Evolutionary conservation across 23 tunicate genomes (phyloP).

Genomic region (Ciona savignyi): DNA sequence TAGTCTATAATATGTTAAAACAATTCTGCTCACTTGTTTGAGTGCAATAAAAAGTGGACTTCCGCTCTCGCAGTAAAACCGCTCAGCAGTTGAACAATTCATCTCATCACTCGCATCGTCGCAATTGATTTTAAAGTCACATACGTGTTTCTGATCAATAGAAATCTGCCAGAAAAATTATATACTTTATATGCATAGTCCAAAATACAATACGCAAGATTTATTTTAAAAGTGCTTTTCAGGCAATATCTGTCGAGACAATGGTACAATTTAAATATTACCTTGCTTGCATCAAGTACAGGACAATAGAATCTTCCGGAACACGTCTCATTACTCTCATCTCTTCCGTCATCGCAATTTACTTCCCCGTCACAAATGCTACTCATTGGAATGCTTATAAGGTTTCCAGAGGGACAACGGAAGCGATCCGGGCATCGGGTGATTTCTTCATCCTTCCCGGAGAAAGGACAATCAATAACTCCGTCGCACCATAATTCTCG

Average conservation of each 20-base stretch:
- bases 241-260: too few relatives aligned
- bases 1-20: too few relatives aligned
- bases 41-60: conserved; percentile 23
- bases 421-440: conserved; percentile 50
- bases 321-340: conserved; percentile 49
- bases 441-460: conserved; percentile 36
- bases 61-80: conserved; percentile 49
- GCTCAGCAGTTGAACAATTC: conserved; percentile 43
- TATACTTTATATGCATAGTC: too few relatives aligned
- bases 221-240: too few relatives aligned
- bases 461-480: conserved; percentile 39
- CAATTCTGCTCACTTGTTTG: background rate
- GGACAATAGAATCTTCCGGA: conserved; percentile 44
- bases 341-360: conserved; percentile 46
- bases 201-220: too few relatives aligned
- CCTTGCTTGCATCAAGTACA: conserved; percentile 24
- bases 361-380: conserved; percentile 61
- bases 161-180: conserved; percentile 43
- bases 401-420: conserved; percentile 18
- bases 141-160: conserved; percentile 32
- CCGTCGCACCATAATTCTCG: conserved; percentile 60
- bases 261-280: too few relatives aligned
- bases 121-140: conserved; percentile 61
- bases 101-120: conserved; percentile 69
- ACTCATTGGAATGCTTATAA: conserved; percentile 19